Evolutionary conservation across 2,113 vertebrate genomes (phyloP).

Genomic region (Atherinomorus stipes): DNA sequence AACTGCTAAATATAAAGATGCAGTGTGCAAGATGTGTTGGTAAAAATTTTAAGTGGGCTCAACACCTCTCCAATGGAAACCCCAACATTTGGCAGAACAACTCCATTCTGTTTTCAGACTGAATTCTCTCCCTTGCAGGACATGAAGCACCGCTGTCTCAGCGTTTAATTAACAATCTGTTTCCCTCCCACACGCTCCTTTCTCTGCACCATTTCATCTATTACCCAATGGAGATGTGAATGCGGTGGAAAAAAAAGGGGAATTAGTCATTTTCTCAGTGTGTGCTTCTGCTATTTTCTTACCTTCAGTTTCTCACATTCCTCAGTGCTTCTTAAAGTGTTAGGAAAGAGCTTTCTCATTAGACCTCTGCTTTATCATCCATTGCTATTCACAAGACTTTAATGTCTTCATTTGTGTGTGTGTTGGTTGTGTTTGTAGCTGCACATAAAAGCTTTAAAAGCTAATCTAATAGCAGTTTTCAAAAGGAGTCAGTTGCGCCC

Average conservation of each 20-base stretch:
- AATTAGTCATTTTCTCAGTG: conserved; percentile 10
- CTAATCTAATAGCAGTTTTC: not conserved
- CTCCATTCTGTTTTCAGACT: conserved; percentile 63
- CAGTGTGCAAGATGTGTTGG: conserved; percentile 21
- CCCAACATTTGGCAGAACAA: conserved; percentile 52
- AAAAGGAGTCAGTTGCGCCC: not conserved
- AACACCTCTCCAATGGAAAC: conserved; percentile 25
- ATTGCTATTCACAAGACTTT: not conserved
- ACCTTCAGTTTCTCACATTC: conserved; percentile 19
- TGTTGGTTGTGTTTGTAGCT: not conserved
- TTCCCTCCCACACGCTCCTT: conserved; percentile 47
- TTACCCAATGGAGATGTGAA: conserved; percentile 35
- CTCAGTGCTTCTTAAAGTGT: not conserved
- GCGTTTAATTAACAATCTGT: conserved; percentile 72
- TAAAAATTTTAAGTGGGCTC: conserved; percentile 46
- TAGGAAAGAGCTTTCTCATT: not conserved
- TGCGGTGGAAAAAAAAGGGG: not conserved
- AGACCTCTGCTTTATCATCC: not conserved
- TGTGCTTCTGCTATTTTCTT: conserved; percentile 6
- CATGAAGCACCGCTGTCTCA: conserved; percentile 41
- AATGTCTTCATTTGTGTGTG: not conserved
- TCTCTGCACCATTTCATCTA: conserved; percentile 43
- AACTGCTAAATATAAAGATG: not conserved
- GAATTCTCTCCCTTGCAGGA: conserved; percentile 56
- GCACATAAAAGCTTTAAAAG: not conserved